A percentile compares a stretch with the other conserved stretches of the same genome.
Evolutionary conservation across 2,113 vertebrate species (phyloP).

Genomic region (Zosterops lateralis): DNA sequence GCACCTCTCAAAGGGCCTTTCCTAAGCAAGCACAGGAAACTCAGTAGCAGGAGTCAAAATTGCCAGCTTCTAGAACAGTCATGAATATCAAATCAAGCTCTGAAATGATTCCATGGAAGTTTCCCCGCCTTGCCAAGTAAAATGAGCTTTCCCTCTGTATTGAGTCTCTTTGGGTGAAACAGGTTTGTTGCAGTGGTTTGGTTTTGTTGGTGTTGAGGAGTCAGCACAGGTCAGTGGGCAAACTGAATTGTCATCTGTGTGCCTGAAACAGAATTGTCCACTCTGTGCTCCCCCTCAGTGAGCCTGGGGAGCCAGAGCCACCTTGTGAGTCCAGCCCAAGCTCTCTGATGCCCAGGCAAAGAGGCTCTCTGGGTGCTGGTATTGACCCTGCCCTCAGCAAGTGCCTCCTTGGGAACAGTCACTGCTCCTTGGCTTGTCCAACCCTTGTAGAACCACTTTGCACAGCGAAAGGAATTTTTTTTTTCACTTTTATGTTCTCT

Average conservation of each 20-base stretch:
- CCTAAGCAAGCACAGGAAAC: background rate
- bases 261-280: background rate
- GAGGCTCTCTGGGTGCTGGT: background rate
- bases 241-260: constrained; percentile 1
- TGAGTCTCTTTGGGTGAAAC: background rate
- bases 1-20: background rate
- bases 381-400: background rate
- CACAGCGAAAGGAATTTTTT: background rate
- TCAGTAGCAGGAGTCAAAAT: background rate
- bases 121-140: background rate
- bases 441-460: background rate
- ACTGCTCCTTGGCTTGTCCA: background rate
- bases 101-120: background rate
- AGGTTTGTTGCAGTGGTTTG: background rate
- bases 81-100: background rate
- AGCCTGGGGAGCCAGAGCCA: background rate
- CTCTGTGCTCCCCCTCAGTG: background rate
- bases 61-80: background rate
- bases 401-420: accelerated
- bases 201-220: background rate
- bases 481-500: background rate
- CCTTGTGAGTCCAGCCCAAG: background rate
- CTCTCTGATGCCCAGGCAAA: background rate
- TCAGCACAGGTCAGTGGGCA: constrained; percentile 22
- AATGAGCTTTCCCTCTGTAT: background rate